Conservation (phyloP, 2,113 vertebrate species). For the Pelecanoides urinatrix region DNA sequence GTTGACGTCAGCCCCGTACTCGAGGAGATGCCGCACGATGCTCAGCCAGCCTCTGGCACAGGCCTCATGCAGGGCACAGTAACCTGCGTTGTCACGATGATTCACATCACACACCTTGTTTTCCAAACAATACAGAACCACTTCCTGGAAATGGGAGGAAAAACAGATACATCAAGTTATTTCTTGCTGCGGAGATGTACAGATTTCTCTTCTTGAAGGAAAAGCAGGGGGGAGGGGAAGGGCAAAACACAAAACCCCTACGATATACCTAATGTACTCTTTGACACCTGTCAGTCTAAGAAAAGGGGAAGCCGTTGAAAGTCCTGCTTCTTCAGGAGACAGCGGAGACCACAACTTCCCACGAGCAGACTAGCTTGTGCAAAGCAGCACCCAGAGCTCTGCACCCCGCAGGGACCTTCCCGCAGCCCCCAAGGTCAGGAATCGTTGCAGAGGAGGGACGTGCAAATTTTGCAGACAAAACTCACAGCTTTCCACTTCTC, state of each 20-base stretch:
- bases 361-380: neutral
- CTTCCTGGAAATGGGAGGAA: slow-evolving; percentile 79
- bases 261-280: neutral
- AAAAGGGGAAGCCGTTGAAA: neutral
- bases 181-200: neutral
- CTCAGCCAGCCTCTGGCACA: slow-evolving; percentile 90
- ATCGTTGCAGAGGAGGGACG: neutral
- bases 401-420: neutral
- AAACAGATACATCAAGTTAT: neutral
- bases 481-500: neutral
- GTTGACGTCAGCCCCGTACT: slow-evolving; percentile 92
- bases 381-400: neutral
- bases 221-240: rapidly evolving
- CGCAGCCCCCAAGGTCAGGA: neutral
- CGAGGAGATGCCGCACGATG: slow-evolving; percentile 89
- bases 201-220: neutral
- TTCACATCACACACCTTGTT: slow-evolving; percentile 91
- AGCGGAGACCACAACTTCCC: neutral
- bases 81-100: slow-evolving; percentile 92
- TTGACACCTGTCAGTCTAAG: neutral
- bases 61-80: slow-evolving; percentile 92
- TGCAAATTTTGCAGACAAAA: neutral
- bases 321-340: neutral
- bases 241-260: neutral
- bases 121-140: slow-evolving; percentile 92